A percentile compares a stretch with the other conserved stretches of the same genome.
Evolutionary conservation across 1,140 invertebrate genomes (phyloP).

Genomic region (Penaeus japonicus): DNA sequence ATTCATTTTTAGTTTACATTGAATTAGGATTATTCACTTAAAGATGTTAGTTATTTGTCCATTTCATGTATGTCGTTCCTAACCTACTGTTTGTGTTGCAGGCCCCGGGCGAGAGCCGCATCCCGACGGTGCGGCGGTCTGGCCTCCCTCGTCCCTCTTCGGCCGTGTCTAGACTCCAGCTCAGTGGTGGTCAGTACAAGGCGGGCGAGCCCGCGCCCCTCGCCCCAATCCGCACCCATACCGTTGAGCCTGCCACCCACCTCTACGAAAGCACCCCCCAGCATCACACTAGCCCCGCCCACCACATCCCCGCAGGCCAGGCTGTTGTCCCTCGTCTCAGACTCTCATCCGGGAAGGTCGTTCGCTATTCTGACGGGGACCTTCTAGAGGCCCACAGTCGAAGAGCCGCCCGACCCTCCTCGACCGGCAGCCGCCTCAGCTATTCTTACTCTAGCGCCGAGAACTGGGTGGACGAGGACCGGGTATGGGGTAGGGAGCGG

Average conservation of each 20-base stretch:
- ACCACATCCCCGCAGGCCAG: no score
- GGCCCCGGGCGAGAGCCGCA: slow-evolving; percentile 47
- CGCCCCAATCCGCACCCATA: no score
- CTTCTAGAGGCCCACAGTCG: neutral
- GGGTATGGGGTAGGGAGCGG: slow-evolving; percentile 7
- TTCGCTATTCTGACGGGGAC: slow-evolving; percentile 18
- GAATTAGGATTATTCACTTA: neutral
- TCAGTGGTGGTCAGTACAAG: neutral
- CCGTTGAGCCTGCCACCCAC: neutral
- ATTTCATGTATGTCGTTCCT: no score
- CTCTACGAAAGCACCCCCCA: no score
- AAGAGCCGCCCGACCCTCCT: neutral
- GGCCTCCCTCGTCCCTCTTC: slow-evolving; percentile 40
- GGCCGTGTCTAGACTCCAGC: slow-evolving; percentile 4
- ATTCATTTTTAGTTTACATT: neutral
- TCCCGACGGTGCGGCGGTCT: slow-evolving; percentile 45
- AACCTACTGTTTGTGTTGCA: neutral
- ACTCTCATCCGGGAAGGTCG: neutral
- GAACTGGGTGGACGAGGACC: slow-evolving; percentile 25
- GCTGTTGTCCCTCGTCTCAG: neutral
- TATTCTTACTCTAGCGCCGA: neutral
- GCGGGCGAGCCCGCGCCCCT: neutral
- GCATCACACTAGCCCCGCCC: no score
- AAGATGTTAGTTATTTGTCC: neutral
- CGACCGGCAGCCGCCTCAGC: slow-evolving; percentile 9